phyloP scores from a whole-genome alignment of 2,797 vertebrate genomes.

The Notoglanidium macrostoma region DNA sequence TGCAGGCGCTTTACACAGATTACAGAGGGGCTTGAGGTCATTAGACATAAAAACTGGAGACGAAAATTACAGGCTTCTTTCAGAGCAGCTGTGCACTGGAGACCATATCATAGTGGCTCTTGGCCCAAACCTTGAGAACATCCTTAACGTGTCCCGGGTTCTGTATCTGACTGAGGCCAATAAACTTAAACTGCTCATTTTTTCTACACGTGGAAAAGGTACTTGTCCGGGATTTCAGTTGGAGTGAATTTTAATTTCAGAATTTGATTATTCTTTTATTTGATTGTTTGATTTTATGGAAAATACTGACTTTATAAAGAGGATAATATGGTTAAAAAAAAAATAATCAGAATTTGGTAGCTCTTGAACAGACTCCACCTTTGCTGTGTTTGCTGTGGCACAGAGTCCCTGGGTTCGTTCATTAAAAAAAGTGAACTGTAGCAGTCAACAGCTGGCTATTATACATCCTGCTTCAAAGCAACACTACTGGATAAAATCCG shows the following conservation, averaged over 20 bases:
- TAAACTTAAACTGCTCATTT: not conserved
- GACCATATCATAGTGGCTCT: constrained; percentile 23
- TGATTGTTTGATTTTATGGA: not conserved
- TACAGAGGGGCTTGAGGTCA: constrained; percentile 6
- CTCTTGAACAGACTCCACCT: not conserved
- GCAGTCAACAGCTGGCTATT: not conserved
- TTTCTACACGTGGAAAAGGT: not conserved
- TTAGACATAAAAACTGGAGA: constrained; percentile 28
- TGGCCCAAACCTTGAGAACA: constrained; percentile 19
- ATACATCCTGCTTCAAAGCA: not conserved
- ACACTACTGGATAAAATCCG: not conserved
- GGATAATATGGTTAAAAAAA: not conserved
- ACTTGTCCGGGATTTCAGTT: not conserved
- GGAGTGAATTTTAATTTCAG: not conserved
- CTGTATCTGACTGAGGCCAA: not conserved
- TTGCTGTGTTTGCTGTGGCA: not conserved
- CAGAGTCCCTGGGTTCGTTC: not conserved
- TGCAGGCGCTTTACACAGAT: constrained; percentile 21
- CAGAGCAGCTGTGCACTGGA: constrained; percentile 33
- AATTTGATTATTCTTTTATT: not conserved
- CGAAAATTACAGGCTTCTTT: constrained; percentile 33
- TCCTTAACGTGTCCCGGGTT: not conserved
- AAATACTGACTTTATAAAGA: not conserved
- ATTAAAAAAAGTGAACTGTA: not conserved
- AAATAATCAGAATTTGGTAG: not conserved